These are phyloP conservation scores for Cerastis rubricosa DNA, from an alignment of 2,888 invertebrate genomes.

Conservation along the genomic window DNA sequence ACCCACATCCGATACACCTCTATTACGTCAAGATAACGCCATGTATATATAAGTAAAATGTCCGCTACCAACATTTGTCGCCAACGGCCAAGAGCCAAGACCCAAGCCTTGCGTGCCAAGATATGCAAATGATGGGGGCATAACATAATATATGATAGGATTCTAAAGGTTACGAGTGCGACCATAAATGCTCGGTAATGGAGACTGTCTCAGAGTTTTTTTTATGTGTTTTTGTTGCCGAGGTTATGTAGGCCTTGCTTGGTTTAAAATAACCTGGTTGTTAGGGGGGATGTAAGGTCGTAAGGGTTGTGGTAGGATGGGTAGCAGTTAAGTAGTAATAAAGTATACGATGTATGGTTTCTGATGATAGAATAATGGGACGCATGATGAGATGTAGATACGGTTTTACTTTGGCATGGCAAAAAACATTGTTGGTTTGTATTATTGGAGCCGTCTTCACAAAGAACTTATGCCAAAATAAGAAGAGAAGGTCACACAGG, in stretches of 20 bases:
- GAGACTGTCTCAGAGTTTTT: conserved; percentile 26
- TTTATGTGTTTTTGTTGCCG: conserved; percentile 26
- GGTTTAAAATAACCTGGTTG: conserved; percentile 32
- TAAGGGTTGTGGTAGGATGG: neutral
- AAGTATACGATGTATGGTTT: neutral
- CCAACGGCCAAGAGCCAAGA: conserved; percentile 49
- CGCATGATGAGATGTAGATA: neutral
- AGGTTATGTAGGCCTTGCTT: conserved; percentile 50
- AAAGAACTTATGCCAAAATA: no score
- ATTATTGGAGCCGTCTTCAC: neutral
- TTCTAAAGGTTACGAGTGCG: conserved; percentile 67
- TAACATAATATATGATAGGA: conserved; percentile 59
- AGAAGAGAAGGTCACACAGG: no score
- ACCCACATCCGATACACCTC: conserved; percentile 26
- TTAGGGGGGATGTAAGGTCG: neutral
- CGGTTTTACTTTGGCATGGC: neutral
- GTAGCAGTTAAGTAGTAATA: neutral
- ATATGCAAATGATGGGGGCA: conserved; percentile 71
- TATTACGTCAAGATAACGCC: conserved; percentile 20
- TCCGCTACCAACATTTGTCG: conserved; percentile 57
- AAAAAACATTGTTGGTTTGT: neutral
- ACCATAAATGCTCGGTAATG: conserved; percentile 37
- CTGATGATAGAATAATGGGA: neutral
- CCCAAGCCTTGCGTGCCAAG: conserved; percentile 68
- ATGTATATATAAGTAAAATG: conserved; percentile 28